A percentile compares a stretch with the other conserved stretches of the same genome.
Conservation (phyloP, 2,113 vertebrate genomes). For the Talpa occidentalis region DNA sequence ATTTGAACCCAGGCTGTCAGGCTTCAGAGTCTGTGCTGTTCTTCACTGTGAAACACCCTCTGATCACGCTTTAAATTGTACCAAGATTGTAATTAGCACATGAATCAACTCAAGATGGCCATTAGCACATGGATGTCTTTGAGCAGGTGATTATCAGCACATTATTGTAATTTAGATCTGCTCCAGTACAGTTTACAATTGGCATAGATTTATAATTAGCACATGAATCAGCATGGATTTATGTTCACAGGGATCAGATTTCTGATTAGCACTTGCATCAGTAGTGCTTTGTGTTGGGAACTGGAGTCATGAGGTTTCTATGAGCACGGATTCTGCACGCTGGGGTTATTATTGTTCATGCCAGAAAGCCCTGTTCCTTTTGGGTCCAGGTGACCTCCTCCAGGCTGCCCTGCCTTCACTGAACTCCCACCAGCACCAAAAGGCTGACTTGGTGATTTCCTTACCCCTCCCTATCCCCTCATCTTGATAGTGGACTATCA, state of each 20-base stretch:
- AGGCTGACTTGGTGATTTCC: background rate
- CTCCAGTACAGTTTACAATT: conserved; percentile 21
- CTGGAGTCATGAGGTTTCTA: conserved; percentile 17
- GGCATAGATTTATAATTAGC: conserved; percentile 55
- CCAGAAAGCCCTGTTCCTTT: background rate
- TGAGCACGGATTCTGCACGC: background rate
- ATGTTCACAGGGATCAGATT: conserved; percentile 26
- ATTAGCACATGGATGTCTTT: background rate
- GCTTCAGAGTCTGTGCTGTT: background rate
- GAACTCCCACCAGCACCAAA: background rate
- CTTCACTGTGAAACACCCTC: background rate
- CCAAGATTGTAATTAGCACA: conserved; percentile 25
- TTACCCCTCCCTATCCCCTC: background rate
- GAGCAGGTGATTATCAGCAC: background rate
- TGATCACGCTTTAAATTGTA: background rate
- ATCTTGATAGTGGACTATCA: conserved; percentile 35
- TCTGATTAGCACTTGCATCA: conserved; percentile 61
- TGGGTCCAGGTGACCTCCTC: background rate
- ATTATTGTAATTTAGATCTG: conserved; percentile 1
- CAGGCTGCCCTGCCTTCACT: background rate
- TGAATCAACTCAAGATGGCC: conserved; percentile 23
- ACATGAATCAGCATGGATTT: conserved; percentile 49
- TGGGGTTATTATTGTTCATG: background rate
- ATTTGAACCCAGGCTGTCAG: background rate
- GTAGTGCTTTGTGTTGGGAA: conserved; percentile 15